A percentile compares a stretch with the other conserved stretches of the same genome.
Conservation (phyloP, 2,797 vertebrate genomes). For the Dermochelys coriacea region DNA sequence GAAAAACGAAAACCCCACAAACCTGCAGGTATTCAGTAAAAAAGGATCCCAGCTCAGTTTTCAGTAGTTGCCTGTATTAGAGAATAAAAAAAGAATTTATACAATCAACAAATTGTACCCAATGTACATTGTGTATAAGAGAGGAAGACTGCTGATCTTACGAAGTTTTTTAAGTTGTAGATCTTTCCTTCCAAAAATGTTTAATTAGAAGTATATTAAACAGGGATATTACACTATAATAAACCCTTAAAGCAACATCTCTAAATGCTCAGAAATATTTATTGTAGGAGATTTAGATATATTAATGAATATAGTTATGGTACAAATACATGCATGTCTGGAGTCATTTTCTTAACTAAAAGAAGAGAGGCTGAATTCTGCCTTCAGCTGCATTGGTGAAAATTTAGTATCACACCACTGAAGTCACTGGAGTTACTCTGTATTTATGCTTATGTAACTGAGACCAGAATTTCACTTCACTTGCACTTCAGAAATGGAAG, state of each 20-base stretch:
- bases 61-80: slow-evolving; percentile 90
- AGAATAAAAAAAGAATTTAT: slow-evolving; percentile 13
- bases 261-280: neutral
- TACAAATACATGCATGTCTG: neutral
- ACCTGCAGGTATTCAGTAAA: slow-evolving; percentile 99
- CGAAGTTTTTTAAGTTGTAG: neutral
- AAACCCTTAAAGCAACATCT: neutral
- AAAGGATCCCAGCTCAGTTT: slow-evolving; percentile 97
- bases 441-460: neutral
- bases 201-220: neutral
- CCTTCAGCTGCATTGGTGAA: neutral
- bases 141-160: neutral
- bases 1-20: slow-evolving; percentile 41
- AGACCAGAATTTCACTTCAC: neutral
- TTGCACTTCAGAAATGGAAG: neutral
- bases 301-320: neutral
- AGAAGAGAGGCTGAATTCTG: neutral
- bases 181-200: neutral
- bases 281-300: neutral
- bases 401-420: neutral
- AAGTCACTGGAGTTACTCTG: neutral
- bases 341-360: neutral
- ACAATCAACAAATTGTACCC: neutral
- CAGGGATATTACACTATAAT: neutral
- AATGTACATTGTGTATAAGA: neutral